phyloP scores from a whole-genome alignment of 35 echinoderm and acorn worm species.

The Heliocidaris tuberculata region DNA sequence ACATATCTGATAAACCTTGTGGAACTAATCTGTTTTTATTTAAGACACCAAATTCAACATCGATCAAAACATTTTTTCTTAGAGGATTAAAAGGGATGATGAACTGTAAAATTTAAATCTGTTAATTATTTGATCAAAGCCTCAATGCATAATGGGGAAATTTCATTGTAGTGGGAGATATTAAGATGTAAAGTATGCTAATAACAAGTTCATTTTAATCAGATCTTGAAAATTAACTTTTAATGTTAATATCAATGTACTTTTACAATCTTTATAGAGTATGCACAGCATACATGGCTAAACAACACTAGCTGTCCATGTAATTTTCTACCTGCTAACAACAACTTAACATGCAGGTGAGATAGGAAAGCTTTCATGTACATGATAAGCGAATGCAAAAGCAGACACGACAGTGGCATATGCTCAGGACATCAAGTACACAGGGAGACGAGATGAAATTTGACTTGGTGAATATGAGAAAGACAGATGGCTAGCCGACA shows the following conservation, averaged over 20 bases:
- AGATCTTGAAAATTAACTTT: background rate
- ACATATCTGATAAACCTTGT: too few relatives aligned
- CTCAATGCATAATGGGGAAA: too few relatives aligned
- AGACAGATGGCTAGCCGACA: background rate
- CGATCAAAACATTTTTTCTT: too few relatives aligned
- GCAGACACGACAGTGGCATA: background rate
- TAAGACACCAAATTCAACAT: too few relatives aligned
- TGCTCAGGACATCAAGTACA: background rate
- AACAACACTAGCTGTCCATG: background rate
- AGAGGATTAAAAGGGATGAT: too few relatives aligned
- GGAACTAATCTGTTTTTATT: too few relatives aligned
- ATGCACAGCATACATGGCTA: background rate
- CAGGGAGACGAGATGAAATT: conserved; percentile 10
- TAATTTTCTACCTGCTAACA: background rate
- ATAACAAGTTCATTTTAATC: background rate
- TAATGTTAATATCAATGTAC: background rate
- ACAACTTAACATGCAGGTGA: background rate
- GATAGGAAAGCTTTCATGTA: background rate
- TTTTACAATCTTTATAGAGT: background rate
- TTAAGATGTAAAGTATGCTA: background rate
- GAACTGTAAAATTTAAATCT: too few relatives aligned
- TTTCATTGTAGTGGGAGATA: background rate
- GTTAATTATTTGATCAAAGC: too few relatives aligned
- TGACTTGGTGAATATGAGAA: conserved; percentile 11
- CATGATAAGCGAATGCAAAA: background rate